These are phyloP conservation scores for Lytechinus pictus DNA, from an alignment of 35 echinoderm and acorn worm genomes.

Conservation along the genomic window DNA sequence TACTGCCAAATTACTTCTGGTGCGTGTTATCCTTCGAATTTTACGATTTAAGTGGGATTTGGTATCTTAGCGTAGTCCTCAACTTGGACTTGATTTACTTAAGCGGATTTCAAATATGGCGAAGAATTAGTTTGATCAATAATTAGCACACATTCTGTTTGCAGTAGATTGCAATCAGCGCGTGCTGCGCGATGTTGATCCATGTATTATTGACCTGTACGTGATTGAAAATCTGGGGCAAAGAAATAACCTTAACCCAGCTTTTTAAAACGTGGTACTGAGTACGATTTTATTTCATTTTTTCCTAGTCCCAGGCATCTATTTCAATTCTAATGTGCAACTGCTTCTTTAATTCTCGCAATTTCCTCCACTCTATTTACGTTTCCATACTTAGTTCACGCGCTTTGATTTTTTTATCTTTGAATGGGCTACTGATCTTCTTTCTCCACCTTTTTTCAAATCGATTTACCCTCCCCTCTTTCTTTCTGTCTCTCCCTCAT, in stretches of 20 bases:
- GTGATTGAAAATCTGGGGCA: not conserved
- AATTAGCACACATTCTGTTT: not conserved
- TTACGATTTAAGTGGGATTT: not conserved
- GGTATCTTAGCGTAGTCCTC: not conserved
- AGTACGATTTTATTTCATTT: not conserved
- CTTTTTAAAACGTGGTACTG: not conserved
- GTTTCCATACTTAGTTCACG: no score
- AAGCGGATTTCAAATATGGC: not conserved
- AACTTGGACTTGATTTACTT: not conserved
- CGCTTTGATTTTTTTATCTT: no score
- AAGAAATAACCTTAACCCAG: not conserved
- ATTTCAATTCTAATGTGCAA: not conserved
- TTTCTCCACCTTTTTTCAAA: not conserved
- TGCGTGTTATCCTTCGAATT: not conserved
- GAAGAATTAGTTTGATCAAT: not conserved
- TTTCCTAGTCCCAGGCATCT: not conserved
- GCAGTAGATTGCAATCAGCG: not conserved
- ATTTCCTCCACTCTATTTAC: no score
- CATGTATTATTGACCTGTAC: not conserved
- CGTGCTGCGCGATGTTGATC: not conserved
- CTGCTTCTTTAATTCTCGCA: no score
- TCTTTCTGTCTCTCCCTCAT: slow-evolving; percentile 32
- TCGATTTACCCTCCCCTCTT: not conserved
- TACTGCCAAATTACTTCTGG: not conserved
- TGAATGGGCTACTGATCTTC: not conserved